Base-by-base conservation (phyloP, 1,140 invertebrate genomes). In the Stenopsyche tienmushanensis region DNA sequence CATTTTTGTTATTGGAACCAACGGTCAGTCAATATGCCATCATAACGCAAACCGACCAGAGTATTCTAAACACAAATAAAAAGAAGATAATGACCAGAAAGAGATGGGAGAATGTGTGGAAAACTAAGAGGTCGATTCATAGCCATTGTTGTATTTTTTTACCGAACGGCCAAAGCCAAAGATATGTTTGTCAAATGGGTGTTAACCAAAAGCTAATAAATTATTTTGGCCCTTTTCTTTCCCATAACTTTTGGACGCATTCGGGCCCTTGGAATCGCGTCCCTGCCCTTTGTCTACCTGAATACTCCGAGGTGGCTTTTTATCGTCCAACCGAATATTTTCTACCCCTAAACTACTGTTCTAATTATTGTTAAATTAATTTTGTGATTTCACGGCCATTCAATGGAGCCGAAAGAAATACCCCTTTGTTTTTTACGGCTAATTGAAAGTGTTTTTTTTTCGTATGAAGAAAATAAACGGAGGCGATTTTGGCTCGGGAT, bases 191-290 rank as follows among this genome's bases (percentile, higher is more conserved):
- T 64, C 62, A 64, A 64, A 64, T 64, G 62, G 62, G 62, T 64
- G 62, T 64, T 64, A 64, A 64, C 62, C 62, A 64, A 64, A 54
- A 64, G 52, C 47, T 55, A 64, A 64, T 64, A 64, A 64, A 64
- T 64, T 64, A 45, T 64, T 64, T 55, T 55, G 50, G 39, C 3
- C 50, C 52, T 53, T 64, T 54, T 42, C 62, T 54, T 64, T 64
- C 62, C 52, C 62, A 64, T 55, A 53, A 49, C 15, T 47, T 34
- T 7, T 34, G 29, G 5, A 13, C 29, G 29, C 29, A 13, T 34
- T 34, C n/a, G 29, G 5, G 5, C 13, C 13, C 13, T 34, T 34
- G 29, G 8, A 47, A 47, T 47, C 17, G 8, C 44, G 44, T 47
- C 44, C 10, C 10, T 7, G 44, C 5, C 13, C 13, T 34, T 34